Percentiles rank a stretch among this genome's conserved stretches.
These are phyloP conservation scores for Clarias macrocephalus DNA, from an alignment of 2,113 vertebrate species.

Conservation along the genomic window DNA sequence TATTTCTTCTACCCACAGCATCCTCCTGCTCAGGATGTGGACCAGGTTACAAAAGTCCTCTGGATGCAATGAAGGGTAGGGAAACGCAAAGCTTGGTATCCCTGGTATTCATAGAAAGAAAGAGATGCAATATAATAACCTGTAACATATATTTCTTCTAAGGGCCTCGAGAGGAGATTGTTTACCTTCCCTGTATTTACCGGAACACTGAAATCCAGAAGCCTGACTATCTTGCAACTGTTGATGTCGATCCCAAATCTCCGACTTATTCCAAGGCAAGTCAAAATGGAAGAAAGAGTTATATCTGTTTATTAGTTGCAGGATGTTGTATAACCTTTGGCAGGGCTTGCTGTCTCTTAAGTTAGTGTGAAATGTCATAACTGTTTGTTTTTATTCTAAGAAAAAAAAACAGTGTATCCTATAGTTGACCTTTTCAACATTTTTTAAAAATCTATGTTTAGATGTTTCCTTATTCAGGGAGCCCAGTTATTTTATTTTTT, in stretches of 20 bases:
- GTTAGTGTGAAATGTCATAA: conserved; percentile 15
- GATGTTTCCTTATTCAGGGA: not conserved
- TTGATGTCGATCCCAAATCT: conserved; percentile 85
- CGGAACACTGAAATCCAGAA: conserved; percentile 78
- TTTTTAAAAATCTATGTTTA: not conserved
- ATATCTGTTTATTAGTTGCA: not conserved
- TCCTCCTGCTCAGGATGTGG: conserved; percentile 81
- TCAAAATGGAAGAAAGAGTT: not conserved
- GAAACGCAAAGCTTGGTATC: not conserved
- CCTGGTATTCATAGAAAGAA: not conserved
- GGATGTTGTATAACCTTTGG: conserved; percentile 36
- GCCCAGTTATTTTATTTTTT: not conserved
- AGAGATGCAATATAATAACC: not conserved
- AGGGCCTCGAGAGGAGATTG: conserved; percentile 86
- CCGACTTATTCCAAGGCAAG: conserved; percentile 81
- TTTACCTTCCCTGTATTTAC: conserved; percentile 93
- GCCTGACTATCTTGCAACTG: conserved; percentile 89
- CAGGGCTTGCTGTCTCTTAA: not conserved
- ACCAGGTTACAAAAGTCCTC: conserved; percentile 82
- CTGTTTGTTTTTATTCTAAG: conserved; percentile 14
- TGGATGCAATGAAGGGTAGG: conserved; percentile 91
- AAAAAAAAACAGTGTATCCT: not conserved
- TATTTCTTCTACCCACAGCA: conserved; percentile 51
- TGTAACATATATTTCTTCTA: not conserved
- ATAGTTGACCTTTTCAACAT: not conserved